phyloP scores from a whole-genome alignment of 2,113 vertebrate species.

The Coreoperca whiteheadi region DNA sequence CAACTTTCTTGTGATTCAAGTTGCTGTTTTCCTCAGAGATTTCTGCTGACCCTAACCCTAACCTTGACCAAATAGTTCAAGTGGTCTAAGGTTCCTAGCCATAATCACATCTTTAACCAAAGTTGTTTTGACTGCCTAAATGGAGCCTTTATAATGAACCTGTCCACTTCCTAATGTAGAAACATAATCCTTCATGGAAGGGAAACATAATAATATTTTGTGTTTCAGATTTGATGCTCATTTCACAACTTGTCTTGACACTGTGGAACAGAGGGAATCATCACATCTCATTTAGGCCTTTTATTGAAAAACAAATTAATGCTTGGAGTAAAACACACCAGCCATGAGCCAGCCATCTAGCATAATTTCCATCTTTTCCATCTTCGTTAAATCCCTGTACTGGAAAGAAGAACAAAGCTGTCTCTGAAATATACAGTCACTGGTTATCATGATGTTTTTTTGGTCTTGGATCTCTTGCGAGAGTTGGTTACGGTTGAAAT shows the following conservation, averaged over 20 bases:
- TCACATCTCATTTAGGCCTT: conserved; percentile 13
- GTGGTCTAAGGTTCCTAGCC: neutral
- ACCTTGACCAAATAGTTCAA: neutral
- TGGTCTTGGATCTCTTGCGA: conserved; percentile 40
- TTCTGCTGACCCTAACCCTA: neutral
- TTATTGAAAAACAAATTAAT: neutral
- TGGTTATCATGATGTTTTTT: conserved; percentile 60
- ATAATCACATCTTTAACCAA: conserved; percentile 1
- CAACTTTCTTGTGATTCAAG: neutral
- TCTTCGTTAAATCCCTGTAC: conserved; percentile 46
- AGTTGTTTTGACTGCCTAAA: conserved; percentile 24
- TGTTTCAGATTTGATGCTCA: conserved; percentile 9
- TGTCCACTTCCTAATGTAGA: neutral
- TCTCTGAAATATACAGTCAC: conserved; percentile 55
- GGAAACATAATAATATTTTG: conserved; percentile 1
- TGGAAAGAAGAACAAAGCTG: conserved; percentile 57
- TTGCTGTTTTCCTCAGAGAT: neutral
- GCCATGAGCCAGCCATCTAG: neutral
- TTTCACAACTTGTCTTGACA: conserved; percentile 29
- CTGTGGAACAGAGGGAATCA: conserved; percentile 1
- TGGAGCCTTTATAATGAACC: conserved; percentile 7
- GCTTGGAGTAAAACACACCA: conserved; percentile 32
- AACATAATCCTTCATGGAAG: neutral
- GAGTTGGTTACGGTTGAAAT: conserved; percentile 58
- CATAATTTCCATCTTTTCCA: conserved; percentile 46